Evolutionary conservation across 2,113 vertebrate species (phyloP).

Genomic region (Prionailurus bengalensis): DNA sequence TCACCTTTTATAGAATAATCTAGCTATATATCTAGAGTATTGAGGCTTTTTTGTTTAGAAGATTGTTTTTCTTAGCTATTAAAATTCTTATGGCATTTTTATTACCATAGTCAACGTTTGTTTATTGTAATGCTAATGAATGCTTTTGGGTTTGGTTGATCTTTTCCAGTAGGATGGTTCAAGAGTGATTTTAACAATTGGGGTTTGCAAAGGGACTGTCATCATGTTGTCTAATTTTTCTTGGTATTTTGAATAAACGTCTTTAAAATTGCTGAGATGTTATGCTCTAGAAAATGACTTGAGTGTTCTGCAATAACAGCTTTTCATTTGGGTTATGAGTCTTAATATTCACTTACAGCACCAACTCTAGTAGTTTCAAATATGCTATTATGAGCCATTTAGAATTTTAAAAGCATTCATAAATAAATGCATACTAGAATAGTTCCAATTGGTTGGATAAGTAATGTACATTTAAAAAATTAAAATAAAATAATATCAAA

Average conservation of each 20-base stretch:
- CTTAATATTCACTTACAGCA: slow-evolving; percentile 73
- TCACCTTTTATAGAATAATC: background rate
- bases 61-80: slow-evolving; percentile 25
- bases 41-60: slow-evolving; percentile 3
- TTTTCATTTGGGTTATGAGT: slow-evolving; percentile 77
- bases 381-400: slow-evolving; percentile 66
- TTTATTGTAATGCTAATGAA: slow-evolving; percentile 60
- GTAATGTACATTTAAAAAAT: slow-evolving; percentile 68
- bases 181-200: slow-evolving; percentile 60
- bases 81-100: slow-evolving; percentile 44
- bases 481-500: slow-evolving; percentile 69
- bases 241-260: slow-evolving; percentile 67
- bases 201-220: slow-evolving; percentile 35
- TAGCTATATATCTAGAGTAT: background rate
- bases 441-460: slow-evolving; percentile 57
- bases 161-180: slow-evolving; percentile 57
- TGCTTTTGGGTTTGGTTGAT: slow-evolving; percentile 48
- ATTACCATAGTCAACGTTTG: slow-evolving; percentile 33
- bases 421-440: slow-evolving; percentile 64
- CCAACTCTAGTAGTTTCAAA: slow-evolving; percentile 43
- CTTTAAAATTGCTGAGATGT: slow-evolving; percentile 61
- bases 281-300: slow-evolving; percentile 61
- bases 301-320: slow-evolving; percentile 62
- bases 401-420: slow-evolving; percentile 70
- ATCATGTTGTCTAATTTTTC: slow-evolving; percentile 65